phyloP scores from a whole-genome alignment of 2,888 invertebrate genomes.

The Cheilosia urbana region DNA sequence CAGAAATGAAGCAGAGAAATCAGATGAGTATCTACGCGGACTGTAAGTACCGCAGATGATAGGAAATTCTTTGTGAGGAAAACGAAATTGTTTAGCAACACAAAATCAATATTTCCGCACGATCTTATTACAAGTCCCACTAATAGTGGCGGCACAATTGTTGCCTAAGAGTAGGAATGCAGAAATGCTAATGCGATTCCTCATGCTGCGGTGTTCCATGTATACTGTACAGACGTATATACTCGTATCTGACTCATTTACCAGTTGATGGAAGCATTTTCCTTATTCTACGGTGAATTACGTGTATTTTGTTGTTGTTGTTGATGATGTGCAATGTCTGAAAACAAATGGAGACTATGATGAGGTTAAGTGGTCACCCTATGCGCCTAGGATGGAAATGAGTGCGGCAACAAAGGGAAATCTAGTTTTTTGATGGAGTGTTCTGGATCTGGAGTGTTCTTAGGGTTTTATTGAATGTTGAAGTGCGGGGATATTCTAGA shows the following conservation, averaged over 20 bases:
- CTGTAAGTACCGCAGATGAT: background rate
- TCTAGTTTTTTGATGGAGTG: too few relatives aligned
- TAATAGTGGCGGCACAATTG: slow-evolving; percentile 32
- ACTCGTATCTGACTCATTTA: background rate
- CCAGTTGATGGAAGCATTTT: slow-evolving; percentile 14
- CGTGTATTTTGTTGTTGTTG: background rate
- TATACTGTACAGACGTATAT: background rate
- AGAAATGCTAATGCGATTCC: slow-evolving; percentile 23
- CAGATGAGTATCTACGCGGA: background rate
- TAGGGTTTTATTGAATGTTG: too few relatives aligned
- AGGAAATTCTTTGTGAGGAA: slow-evolving; percentile 5
- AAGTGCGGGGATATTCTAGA: too few relatives aligned
- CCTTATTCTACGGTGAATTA: slow-evolving; percentile 28
- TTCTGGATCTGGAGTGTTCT: too few relatives aligned
- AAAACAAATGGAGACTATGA: slow-evolving; percentile 15
- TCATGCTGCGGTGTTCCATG: slow-evolving; percentile 5
- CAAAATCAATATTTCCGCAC: slow-evolving; percentile 62
- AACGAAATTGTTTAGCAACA: slow-evolving; percentile 42
- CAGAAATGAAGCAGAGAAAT: slow-evolving; percentile 48
- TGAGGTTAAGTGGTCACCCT: background rate
- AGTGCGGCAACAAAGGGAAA: too few relatives aligned
- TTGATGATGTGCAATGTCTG: background rate
- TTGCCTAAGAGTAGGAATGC: background rate
- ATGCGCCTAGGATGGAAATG: background rate
- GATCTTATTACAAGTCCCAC: slow-evolving; percentile 30